Base-by-base conservation (phyloP, 2,888 invertebrate genomes). In the Drosophila neoperkinsi region DNA sequence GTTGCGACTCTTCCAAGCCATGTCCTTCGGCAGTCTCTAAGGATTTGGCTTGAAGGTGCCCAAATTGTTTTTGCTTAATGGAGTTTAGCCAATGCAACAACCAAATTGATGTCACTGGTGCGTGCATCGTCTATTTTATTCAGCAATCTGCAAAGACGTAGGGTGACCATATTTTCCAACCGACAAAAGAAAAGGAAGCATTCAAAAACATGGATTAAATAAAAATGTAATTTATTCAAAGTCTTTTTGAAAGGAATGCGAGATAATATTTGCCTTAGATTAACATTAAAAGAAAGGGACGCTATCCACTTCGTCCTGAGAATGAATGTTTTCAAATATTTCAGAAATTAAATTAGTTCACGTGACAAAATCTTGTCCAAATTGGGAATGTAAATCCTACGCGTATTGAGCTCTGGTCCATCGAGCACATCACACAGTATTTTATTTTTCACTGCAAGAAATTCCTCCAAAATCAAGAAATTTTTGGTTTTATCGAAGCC, bases 401-500 rank as follows among this genome's bases (percentile, higher is more conserved):
- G 82, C 0, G 87, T 28, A 16, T 77, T 53, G 0, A 46, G 25
- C 13, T 81, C 61, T 2, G 87, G 61, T 25, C 87, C 87, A 0
- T 68, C 51, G 21, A 59, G 10, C 11, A 84, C 72, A 10, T n/a
- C 10, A 38, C 82, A 81, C 0, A 4, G 0, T 1, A 81, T 13
- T 25, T 53, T 60, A 5, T 3, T 6, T 1, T 60, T 49, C 1
- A 1, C 7, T 0, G 7, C 0, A 0, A 85, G 52, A 51, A 49
- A 73, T 4, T 72, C 4, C 57, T 87, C 74, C n/a, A 89, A 34
- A 2, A 1, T 0, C 3, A 9, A 2, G 5, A 81, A 87, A n/a
- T 86, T 36, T 46, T 67, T 61, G 0, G 49, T 1, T 38, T 75
- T 75, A 28, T 79, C 64, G 34, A 74, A 88, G 11, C 84, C 84